Conservation (phyloP, 2,888 invertebrate species). For the Xylocampa areola region DNA sequence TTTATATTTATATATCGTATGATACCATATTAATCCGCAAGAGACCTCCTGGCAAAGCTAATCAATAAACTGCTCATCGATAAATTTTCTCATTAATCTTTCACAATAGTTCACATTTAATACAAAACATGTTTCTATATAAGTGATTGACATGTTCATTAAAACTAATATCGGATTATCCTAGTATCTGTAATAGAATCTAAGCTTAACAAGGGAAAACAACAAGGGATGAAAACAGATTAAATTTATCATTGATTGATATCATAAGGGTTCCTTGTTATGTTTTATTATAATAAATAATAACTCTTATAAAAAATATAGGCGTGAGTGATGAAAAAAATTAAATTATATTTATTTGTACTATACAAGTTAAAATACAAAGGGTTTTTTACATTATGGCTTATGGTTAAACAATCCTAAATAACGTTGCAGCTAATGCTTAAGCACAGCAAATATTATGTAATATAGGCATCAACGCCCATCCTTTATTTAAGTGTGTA, state of each 20-base stretch:
- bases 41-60: constrained; percentile 10
- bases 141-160: constrained; percentile 83
- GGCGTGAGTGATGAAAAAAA: background rate
- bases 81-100: constrained; percentile 47
- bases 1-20: background rate
- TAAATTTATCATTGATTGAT: constrained; percentile 48
- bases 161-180: constrained; percentile 82
- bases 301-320: constrained; percentile 4
- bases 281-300: constrained; percentile 14
- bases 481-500: no score
- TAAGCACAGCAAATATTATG: no score
- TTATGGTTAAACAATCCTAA: no score
- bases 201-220: constrained; percentile 63
- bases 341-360: no score
- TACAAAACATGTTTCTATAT: constrained; percentile 29
- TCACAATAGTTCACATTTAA: constrained; percentile 39
- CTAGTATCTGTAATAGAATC: constrained; percentile 84
- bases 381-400: no score
- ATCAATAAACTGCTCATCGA: constrained; percentile 33
- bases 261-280: constrained; percentile 39
- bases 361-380: no score
- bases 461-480: no score
- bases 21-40: constrained; percentile 3
- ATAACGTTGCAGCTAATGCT: no score
- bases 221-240: constrained; percentile 52